Conservation (phyloP, 1,140 invertebrate genomes). For the Zeugodacus cucurbitae region DNA sequence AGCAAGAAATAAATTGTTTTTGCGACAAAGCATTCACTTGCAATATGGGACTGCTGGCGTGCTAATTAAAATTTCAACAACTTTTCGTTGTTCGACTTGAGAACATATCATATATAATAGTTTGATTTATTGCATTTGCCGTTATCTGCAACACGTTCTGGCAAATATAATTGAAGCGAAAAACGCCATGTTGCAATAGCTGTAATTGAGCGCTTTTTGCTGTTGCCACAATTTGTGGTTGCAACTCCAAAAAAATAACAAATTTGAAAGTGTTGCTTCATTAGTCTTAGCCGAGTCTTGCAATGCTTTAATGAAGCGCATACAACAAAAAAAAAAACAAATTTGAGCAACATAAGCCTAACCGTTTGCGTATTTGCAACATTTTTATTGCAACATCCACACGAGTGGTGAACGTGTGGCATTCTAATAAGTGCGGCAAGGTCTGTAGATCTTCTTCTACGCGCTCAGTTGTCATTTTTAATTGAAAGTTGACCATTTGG, state of each 20-base stretch:
- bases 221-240: background rate
- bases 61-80: background rate
- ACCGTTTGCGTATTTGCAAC: background rate
- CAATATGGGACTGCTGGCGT: background rate
- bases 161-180: background rate
- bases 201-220: background rate
- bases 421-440: slow-evolving; percentile 28
- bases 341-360: background rate
- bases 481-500: slow-evolving; percentile 10
- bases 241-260: background rate
- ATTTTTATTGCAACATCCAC: background rate
- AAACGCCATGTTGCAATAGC: background rate
- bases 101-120: background rate
- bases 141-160: background rate
- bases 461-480: background rate
- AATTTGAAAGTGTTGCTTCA: background rate
- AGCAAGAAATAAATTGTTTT: too few relatives aligned
- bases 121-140: background rate
- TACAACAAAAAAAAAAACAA: background rate
- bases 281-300: background rate
- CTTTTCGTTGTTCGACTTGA: background rate
- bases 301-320: background rate
- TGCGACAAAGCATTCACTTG: background rate
- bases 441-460: background rate
- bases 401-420: background rate